phyloP scores from a whole-genome alignment of 1,140 invertebrate genomes.

The Protaetia brevitarsis region DNA sequence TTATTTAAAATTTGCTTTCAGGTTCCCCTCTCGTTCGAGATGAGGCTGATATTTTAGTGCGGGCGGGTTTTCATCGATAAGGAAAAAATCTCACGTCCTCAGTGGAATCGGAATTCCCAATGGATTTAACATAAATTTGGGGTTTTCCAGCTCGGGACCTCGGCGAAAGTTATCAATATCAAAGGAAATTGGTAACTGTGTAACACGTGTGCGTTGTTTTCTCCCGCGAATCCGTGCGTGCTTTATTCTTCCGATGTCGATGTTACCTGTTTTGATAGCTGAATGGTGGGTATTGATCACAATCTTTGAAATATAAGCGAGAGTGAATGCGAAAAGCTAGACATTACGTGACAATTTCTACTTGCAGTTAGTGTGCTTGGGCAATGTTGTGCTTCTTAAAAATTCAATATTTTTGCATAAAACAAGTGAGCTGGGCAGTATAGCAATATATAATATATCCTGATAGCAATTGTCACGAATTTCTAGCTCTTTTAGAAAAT shows the following conservation, averaged over 20 bases:
- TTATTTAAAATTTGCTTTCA: constrained; percentile 8
- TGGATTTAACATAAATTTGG: constrained; percentile 18
- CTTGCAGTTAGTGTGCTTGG: too few species aligned
- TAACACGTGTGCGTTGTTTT: not conserved
- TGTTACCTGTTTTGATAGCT: constrained; percentile 1
- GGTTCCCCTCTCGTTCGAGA: not conserved
- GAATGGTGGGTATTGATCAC: too few species aligned
- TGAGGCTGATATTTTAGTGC: not conserved
- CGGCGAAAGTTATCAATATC: constrained; percentile 10
- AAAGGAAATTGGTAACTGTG: constrained; percentile 14
- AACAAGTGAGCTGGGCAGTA: too few species aligned
- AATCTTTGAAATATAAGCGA: too few species aligned
- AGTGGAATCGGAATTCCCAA: constrained; percentile 13
- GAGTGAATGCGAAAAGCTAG: too few species aligned
- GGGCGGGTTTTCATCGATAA: constrained; percentile 8
- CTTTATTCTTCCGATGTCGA: not conserved
- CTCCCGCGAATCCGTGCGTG: not conserved
- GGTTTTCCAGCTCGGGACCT: not conserved
- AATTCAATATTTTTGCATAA: too few species aligned
- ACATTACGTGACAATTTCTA: too few species aligned
- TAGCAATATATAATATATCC: too few species aligned
- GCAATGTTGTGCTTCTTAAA: too few species aligned
- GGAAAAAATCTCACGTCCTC: constrained; percentile 5
- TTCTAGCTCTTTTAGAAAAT: too few species aligned
- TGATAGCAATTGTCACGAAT: too few species aligned